phyloP scores from a whole-genome alignment of 2,797 vertebrate species.

The Remorina albescens region DNA sequence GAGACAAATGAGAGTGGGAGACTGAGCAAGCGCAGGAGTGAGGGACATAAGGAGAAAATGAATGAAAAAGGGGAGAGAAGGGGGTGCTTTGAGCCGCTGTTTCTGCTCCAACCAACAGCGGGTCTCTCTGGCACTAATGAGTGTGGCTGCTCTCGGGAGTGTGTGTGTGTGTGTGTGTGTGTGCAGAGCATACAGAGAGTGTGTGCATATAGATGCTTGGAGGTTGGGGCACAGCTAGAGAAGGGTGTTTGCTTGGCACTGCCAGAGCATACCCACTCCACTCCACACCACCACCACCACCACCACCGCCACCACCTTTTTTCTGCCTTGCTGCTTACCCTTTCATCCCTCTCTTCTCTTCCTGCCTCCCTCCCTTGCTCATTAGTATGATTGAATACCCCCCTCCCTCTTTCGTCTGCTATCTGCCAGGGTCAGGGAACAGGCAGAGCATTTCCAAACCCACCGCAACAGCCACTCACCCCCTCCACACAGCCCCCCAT shows the following conservation, averaged over 20 bases:
- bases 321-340: constrained; percentile 48
- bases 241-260: constrained; percentile 58
- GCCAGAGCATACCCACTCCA: constrained; percentile 36
- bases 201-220: constrained; percentile 42
- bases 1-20: constrained; percentile 39
- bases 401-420: constrained; percentile 66
- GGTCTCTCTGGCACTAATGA: constrained; percentile 82
- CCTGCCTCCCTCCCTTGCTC: constrained; percentile 56
- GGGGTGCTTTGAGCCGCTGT: constrained; percentile 72
- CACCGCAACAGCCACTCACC: constrained; percentile 29
- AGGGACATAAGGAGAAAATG: constrained; percentile 45
- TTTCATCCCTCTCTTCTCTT: constrained; percentile 38
- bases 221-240: constrained; percentile 24
- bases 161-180: constrained; percentile 51
- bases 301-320: constrained; percentile 21
- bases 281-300: too few relatives aligned
- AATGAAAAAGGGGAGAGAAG: constrained; percentile 24
- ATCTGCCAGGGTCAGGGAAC: constrained; percentile 79
- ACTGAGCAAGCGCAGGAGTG: constrained; percentile 14
- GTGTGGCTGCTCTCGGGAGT: constrained; percentile 70
- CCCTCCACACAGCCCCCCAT: neutral
- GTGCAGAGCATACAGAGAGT: constrained; percentile 23
- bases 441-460: constrained; percentile 67
- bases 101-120: constrained; percentile 78
- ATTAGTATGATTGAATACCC: constrained; percentile 80